These are phyloP conservation scores for Aphelinus atriplicis DNA, from an alignment of 1,140 invertebrate genomes.

Conservation along the genomic window DNA sequence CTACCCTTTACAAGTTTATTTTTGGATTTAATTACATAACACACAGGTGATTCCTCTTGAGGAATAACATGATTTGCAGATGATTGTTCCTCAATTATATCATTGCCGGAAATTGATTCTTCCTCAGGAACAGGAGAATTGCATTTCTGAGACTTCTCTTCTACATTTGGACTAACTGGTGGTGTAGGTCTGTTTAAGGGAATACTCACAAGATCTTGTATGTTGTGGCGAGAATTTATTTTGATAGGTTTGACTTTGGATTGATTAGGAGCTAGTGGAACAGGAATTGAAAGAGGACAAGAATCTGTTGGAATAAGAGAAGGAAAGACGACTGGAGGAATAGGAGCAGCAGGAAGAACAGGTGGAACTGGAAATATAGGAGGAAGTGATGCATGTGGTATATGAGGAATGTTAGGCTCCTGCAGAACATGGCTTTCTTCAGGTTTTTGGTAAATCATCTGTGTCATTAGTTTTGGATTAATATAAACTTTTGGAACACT, in stretches of 20 bases:
- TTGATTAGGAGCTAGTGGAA: too few relatives aligned
- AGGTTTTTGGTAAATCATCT: slow-evolving; percentile 32
- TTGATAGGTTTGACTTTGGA: too few relatives aligned
- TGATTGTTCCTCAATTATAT: background rate
- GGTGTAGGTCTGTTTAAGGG: background rate
- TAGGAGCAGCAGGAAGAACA: too few relatives aligned
- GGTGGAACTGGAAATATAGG: too few relatives aligned
- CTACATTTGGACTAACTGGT: background rate
- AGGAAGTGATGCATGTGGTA: background rate
- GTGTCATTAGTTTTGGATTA: slow-evolving; percentile 57
- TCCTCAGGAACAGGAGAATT: background rate
- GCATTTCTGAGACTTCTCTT: background rate
- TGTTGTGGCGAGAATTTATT: too few relatives aligned
- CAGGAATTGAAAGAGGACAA: too few relatives aligned
- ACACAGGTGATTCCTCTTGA: background rate
- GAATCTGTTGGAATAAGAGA: too few relatives aligned
- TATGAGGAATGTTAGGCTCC: background rate
- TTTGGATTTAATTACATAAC: slow-evolving; percentile 40
- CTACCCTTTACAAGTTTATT: slow-evolving; percentile 46
- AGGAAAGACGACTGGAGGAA: too few relatives aligned
- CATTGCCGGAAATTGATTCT: background rate
- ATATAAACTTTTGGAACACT: slow-evolving; percentile 53
- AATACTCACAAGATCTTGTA: too few relatives aligned
- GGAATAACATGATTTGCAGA: background rate
- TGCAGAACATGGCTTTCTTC: background rate